Evolutionary conservation across 2,888 invertebrate species (phyloP).

Genomic region (Ophioninae sp.): DNA sequence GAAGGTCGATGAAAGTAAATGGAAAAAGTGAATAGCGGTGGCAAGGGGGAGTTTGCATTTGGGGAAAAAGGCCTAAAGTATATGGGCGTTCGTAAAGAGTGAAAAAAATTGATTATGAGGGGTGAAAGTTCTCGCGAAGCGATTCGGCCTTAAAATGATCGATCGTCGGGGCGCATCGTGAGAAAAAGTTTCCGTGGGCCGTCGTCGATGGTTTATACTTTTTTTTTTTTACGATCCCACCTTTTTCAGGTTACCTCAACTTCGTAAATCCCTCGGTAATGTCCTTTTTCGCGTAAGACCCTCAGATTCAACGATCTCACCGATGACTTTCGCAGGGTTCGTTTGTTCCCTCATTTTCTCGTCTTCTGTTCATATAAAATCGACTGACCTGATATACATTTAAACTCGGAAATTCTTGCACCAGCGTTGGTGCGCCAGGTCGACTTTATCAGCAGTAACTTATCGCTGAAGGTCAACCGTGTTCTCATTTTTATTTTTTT

Average conservation of each 20-base stretch:
- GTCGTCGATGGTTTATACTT: constrained; percentile 33
- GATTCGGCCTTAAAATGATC: constrained; percentile 44
- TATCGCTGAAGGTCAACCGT: constrained; percentile 21
- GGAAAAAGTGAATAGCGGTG: constrained; percentile 15
- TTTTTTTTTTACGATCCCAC: constrained; percentile 8
- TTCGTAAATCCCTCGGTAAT: constrained; percentile 14
- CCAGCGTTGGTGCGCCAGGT: constrained; percentile 18
- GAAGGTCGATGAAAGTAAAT: constrained; percentile 18
- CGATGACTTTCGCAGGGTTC: constrained; percentile 22
- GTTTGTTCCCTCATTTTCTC: constrained; percentile 26
- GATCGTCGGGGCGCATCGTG: constrained; percentile 5
- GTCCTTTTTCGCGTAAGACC: constrained; percentile 33
- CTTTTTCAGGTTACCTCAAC: constrained; percentile 10
- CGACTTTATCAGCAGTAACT: constrained; percentile 40
- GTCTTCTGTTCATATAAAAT: constrained; percentile 19
- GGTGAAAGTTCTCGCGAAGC: constrained; percentile 40
- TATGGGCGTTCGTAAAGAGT: not conserved
- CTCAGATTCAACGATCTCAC: constrained; percentile 12
- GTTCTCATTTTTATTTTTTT: not conserved
- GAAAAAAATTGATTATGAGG: constrained; percentile 12
- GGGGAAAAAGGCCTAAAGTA: constrained; percentile 4
- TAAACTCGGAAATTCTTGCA: constrained; percentile 43
- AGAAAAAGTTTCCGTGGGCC: constrained; percentile 34
- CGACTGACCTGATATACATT: constrained; percentile 18
- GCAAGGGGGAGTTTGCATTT: constrained; percentile 7